phyloP scores from a whole-genome alignment of 2,113 vertebrate species.

The Eclectus roratus region DNA sequence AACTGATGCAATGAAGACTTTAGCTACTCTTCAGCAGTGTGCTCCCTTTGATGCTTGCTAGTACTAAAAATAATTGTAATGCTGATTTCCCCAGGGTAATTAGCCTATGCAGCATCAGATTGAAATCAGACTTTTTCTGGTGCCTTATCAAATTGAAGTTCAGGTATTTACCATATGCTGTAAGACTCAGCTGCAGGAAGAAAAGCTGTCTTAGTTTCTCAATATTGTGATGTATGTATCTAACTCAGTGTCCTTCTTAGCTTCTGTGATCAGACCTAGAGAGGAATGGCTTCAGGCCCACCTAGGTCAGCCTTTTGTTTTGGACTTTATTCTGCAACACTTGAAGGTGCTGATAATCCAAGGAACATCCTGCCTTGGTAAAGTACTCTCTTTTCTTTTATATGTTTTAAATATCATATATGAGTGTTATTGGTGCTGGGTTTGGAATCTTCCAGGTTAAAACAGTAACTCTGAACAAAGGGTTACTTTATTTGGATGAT shows the following conservation, averaged over 20 bases:
- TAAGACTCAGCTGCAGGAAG: background rate
- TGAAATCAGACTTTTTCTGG: slow-evolving; percentile 10
- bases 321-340: background rate
- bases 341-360: background rate
- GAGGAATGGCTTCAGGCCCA: background rate
- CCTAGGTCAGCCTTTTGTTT: background rate
- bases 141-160: background rate
- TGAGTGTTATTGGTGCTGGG: background rate
- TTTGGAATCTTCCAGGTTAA: background rate
- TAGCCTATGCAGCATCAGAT: background rate
- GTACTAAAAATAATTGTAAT: slow-evolving; percentile 19
- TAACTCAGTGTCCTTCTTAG: background rate
- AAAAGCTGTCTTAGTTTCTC: background rate
- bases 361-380: background rate
- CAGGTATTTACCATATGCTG: background rate
- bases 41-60: background rate
- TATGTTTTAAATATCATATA: background rate
- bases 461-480: background rate
- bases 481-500: background rate
- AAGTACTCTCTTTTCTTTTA: background rate
- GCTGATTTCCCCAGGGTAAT: slow-evolving; percentile 48
- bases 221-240: rapidly evolving
- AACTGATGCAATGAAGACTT: background rate
- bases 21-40: background rate
- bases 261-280: background rate